Evolutionary conservation across 2,113 vertebrate genomes (phyloP), one percentile per base, ranked within the genome.

Genomic region (Platichthys stellatus): DNA sequence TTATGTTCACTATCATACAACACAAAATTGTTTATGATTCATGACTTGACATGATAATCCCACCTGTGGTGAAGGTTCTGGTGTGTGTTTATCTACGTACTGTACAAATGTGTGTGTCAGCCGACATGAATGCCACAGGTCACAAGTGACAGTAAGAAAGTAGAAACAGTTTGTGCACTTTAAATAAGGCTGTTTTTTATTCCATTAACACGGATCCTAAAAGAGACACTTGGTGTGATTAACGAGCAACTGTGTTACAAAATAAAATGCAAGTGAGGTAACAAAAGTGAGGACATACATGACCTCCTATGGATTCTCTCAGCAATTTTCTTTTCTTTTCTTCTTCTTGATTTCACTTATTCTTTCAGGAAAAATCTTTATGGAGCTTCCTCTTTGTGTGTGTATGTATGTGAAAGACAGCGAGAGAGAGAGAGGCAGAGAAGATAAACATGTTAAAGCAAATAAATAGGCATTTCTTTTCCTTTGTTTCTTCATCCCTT

Each of bases 401-500:
- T 63, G 24, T 24, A 2, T 24, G 23, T 43, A 20, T 57, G 24
- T 26, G 7, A 12, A 49, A 18, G 38, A 14, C 11, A 9, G 23
- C 23, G 15, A 17, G 18, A 11, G 40, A 20, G 9, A 35, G 23
- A 28, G 3, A 58, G 28, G 28, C 28, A 6, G 28, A 31, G 31
- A 31, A 23, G 57, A 68, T 79, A 4, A 40, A 53, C 45, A 53
- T 18, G 59, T 72, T 80, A 63, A 72, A 63, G 47, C 47, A 56
- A 21, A 85, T 76, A 81, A 81, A 81, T 57, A 69, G 72, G 62
- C 72, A 64, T 82, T 82, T 79, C 45, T 75, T 87, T 86, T 82
- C n/a, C 4, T 73, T 8, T 21, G 61, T 63, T 56, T 83, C 76
- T 85, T 10, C n/a, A 73, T 81, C 58, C 31, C 73, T 86, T 9